Base-by-base conservation (phyloP, 1,140 invertebrate genomes). In the Pteromalus puparum region DNA sequence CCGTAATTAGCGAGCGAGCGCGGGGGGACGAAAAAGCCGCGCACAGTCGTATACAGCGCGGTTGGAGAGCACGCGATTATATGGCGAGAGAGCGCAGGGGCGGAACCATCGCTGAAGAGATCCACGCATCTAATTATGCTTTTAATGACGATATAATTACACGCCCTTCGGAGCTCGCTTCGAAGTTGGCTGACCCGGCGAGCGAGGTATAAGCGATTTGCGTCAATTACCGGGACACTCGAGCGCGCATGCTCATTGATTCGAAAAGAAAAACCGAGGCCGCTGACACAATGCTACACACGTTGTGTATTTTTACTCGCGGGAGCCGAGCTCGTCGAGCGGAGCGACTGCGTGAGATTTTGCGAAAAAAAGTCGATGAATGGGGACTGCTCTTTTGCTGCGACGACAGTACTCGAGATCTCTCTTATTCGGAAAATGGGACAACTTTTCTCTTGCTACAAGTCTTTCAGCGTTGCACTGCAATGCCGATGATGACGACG, bases 101-200 rank as follows among this genome's bases (percentile, higher is more conserved):
- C 21, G 24, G 24, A 76, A 48, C 1, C 42, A 26, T 76, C 48
- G 42, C n/a, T n/a, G 24, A 76, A 26, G 42, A 76, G 46, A 78
- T 78, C 65, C 53, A 21, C 30, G 18, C 78, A 24, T 80, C 78
- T 80, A 70, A 80, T 80, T 80, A 80, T 21, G 21, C 74, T 76
- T 78, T 80, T 70, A 80, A 80, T 70, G 78, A 80, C 65, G 78
- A 80, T 80, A 70, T 80, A 80, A 80, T 80, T 80, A 21, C 78
- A 10, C 74, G 21, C 38, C 18, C 42, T 73, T 46, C 7, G 13
- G n/a, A 48, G 7, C 9, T 1, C 38, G 5, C 42, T 73, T 46
- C 7, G 13, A 6, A 48, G 7, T 18, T 1, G 34, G 34, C 38
- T 74, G 67, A 0, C 26, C 15, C 15, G 18, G 28, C 5, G 78